Conservation (phyloP, 2,113 vertebrate species). For the Zosterops pallidus region DNA sequence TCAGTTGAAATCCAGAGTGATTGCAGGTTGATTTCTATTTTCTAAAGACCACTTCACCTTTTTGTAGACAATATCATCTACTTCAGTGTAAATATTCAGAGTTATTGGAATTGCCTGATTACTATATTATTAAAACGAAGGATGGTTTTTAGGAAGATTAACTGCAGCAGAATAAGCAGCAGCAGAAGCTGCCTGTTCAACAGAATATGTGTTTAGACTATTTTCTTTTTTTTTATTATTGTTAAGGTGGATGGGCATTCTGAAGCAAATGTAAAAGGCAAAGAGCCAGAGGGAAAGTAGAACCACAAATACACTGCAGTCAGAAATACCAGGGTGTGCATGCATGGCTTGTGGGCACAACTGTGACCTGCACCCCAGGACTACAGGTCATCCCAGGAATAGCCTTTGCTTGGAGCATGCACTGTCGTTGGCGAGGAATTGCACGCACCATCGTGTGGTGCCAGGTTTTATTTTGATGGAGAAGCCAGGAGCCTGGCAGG, state of each 20-base stretch:
- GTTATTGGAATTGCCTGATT: not conserved
- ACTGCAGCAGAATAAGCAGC: not conserved
- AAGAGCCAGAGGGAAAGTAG: conserved; percentile 39
- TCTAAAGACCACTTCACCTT: not conserved
- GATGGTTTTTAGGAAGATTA: not conserved
- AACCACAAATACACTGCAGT: conserved; percentile 18
- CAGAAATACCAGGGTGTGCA: conserved; percentile 19
- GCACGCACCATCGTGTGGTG: rapidly evolving
- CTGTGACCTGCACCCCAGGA: conserved; percentile 30
- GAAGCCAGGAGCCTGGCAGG: not conserved
- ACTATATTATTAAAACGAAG: not conserved
- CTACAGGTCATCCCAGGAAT: conserved; percentile 43
- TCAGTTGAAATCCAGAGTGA: not conserved
- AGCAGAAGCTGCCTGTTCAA: not conserved
- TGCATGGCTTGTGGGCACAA: not conserved
- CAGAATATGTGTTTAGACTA: not conserved
- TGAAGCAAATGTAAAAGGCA: conserved; percentile 50
- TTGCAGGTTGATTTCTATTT: not conserved
- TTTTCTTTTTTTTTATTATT: not conserved
- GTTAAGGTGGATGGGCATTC: conserved; percentile 16
- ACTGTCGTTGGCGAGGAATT: rapidly evolving
- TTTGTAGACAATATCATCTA: not conserved
- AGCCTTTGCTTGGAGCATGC: not conserved
- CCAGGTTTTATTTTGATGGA: conserved; percentile 14
- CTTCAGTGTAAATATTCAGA: not conserved